Base-by-base conservation (phyloP, 2,113 vertebrate species). In the Pomatostomus ruficeps region DNA sequence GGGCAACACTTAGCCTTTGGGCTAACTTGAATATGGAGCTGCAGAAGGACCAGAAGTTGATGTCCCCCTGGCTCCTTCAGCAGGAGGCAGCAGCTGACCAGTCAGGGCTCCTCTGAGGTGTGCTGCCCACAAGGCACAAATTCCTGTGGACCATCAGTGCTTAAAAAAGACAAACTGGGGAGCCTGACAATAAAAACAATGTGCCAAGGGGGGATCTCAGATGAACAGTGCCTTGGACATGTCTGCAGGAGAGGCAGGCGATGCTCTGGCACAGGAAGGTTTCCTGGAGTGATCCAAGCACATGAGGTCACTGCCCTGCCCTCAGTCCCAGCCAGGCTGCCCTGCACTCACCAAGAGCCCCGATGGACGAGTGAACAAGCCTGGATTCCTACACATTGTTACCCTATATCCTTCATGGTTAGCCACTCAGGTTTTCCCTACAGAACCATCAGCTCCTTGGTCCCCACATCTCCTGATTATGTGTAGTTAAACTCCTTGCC, bases 181-280 rank as follows among this genome's bases (percentile, higher is more conserved):
- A 86, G 14, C 11, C 51, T 73, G 40, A 17, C 35, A 28, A 15
- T 42, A 26, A 54, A 55, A 72, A 17, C 4, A 20, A 8, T 36
- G 54, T 10, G 48, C 9, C 52, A 78, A 18, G 31, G 31, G 57
- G 49, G 85, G 21, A 43, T n/a, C 35, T 52, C 36, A 63, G 43
- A 28, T 8, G 15, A 42, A 6, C 12, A 45, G 6, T 13, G n/a
- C 8, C 45, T 49, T 18, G 43, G 42, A 43, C 9, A 3, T 5
- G 14, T 26, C 38, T 46, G 83, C n/a, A n/a, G 42, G 43, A 75
- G 9, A 31, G 16, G 13, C 0, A 0, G 20, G 75, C 0, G 0
- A 9, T 65, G 42, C 49, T 28, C n/a, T 17, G 31, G 22, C 2
- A 1, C 2, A 6, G 28, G 16, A 57, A 76, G 36, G 8, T 42